Evolutionary conservation across 1,140 invertebrate species (phyloP).

Genomic region (Piezodorus guildinii): DNA sequence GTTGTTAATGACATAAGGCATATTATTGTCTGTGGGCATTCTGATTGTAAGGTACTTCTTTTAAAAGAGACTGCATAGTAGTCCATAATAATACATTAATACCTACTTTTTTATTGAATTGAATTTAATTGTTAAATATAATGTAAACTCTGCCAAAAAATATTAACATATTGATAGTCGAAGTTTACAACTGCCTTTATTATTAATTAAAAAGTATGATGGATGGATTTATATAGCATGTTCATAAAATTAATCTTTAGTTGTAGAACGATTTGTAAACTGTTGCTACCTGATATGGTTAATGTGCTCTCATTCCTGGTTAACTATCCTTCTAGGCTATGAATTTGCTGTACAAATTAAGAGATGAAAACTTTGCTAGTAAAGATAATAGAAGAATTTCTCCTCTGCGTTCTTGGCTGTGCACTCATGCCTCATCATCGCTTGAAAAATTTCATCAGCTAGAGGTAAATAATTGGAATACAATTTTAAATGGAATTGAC

Average conservation of each 20-base stretch:
- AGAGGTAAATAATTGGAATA: conserved; percentile 33
- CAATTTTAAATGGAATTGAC: too few species aligned
- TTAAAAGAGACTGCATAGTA: neutral
- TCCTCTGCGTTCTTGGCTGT: conserved; percentile 83
- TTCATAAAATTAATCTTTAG: too few species aligned
- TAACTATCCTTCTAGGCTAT: conserved; percentile 51
- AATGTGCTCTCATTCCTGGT: too few species aligned
- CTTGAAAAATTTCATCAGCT: conserved; percentile 72
- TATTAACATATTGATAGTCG: too few species aligned
- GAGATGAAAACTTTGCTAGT: conserved; percentile 54
- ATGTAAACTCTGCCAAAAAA: neutral
- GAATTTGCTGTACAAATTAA: conserved; percentile 77
- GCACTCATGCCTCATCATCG: conserved; percentile 69
- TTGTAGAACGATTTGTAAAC: too few species aligned
- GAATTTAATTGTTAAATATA: neutral
- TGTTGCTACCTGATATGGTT: too few species aligned
- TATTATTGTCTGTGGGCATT: conserved; percentile 92
- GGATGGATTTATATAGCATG: too few species aligned
- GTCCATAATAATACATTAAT: neutral
- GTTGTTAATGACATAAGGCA: conserved; percentile 86
- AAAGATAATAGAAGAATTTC: conserved; percentile 69
- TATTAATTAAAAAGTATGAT: too few species aligned
- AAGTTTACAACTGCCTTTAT: too few species aligned
- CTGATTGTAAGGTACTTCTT: conserved; percentile 72
- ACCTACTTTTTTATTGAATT: neutral